A percentile compares a stretch with the other conserved stretches of the same genome.
Conservation (phyloP, 2,797 vertebrate species). For the Gallinago nigripennis region DNA sequence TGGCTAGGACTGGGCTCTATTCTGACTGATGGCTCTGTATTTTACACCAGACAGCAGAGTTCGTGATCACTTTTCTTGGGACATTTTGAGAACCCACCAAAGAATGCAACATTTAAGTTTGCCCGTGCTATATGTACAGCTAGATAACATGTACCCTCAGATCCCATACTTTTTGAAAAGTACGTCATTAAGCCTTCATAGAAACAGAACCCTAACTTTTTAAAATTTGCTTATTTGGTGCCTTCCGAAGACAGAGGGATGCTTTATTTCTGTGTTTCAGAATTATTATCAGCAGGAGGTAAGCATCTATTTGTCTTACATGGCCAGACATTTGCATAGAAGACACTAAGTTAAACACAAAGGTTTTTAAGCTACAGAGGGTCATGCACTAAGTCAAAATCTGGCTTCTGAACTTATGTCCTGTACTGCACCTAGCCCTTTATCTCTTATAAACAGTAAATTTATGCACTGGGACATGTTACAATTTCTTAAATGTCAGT, state of each 20-base stretch:
- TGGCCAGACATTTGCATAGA: neutral
- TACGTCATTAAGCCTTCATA: no score
- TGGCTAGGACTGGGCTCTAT: neutral
- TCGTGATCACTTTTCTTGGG: neutral
- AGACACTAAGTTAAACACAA: neutral
- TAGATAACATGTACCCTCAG: neutral
- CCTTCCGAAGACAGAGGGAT: neutral
- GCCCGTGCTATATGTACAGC: neutral
- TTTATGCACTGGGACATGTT: neutral
- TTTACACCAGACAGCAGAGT: neutral
- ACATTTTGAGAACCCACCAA: neutral
- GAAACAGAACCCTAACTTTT: neutral
- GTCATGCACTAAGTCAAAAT: neutral
- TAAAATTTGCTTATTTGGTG: neutral
- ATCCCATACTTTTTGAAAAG: neutral
- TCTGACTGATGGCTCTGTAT: neutral
- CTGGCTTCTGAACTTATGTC: neutral
- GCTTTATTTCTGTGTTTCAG: neutral
- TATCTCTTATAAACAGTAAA: neutral
- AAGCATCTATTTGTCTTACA: accelerated
- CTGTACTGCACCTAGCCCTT: neutral
- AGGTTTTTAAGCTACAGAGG: neutral
- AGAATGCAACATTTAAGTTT: neutral
- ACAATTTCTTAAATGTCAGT: neutral
- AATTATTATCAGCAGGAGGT: neutral